phyloP scores from a whole-genome alignment of 2,888 invertebrate genomes.

The Cremastinae sp. region DNA sequence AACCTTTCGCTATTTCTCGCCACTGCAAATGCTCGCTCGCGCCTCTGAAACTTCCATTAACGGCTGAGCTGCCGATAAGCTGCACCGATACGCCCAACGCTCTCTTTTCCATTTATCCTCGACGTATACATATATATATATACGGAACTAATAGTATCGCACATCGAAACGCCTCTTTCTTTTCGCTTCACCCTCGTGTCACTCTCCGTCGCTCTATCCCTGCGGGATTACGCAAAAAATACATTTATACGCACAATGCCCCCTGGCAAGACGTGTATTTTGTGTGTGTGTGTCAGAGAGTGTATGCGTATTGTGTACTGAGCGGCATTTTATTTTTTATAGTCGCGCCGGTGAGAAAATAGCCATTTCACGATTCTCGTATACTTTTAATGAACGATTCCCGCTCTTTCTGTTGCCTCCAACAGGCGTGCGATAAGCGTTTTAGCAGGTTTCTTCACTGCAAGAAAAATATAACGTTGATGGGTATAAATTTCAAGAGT shows the following conservation, averaged over 20 bases:
- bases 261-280: slow-evolving; percentile 66
- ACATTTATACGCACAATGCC: slow-evolving; percentile 69
- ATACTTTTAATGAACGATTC: slow-evolving; percentile 11
- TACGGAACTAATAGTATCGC: slow-evolving; percentile 10
- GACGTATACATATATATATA: slow-evolving; percentile 28
- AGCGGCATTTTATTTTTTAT: slow-evolving; percentile 51
- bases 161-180: slow-evolving; percentile 41
- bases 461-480: not conserved
- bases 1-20: slow-evolving; percentile 22
- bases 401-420: not conserved
- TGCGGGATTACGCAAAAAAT: slow-evolving; percentile 71
- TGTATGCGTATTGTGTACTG: slow-evolving; percentile 45
- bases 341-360: slow-evolving; percentile 63
- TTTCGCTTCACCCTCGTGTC: slow-evolving; percentile 30
- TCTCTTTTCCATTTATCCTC: slow-evolving; percentile 44
- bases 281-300: slow-evolving; percentile 61
- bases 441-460: slow-evolving; percentile 15
- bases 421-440: slow-evolving; percentile 21
- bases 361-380: slow-evolving; percentile 64
- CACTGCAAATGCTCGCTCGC: slow-evolving; percentile 58
- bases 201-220: slow-evolving; percentile 43
- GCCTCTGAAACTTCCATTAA: slow-evolving; percentile 71
- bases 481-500: too few relatives aligned
- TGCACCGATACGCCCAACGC: slow-evolving; percentile 70
- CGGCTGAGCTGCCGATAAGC: slow-evolving; percentile 74